Conservation (phyloP, 92 coral and sea anemone species). For the Siderastrea radians region DNA sequence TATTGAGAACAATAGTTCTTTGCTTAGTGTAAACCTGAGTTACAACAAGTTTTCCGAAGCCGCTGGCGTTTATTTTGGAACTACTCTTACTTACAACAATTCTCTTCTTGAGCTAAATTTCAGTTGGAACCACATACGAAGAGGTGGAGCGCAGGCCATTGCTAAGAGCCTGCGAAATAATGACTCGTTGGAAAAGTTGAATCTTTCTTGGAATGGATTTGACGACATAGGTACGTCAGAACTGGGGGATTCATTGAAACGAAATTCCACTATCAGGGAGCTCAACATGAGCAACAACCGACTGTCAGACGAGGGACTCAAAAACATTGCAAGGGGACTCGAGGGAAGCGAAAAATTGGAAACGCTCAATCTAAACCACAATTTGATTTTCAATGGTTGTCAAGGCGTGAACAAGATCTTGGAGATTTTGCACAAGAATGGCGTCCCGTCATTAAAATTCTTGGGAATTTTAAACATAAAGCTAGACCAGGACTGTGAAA, state of each 20-base stretch:
- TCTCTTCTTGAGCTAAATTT: slow-evolving; percentile 79
- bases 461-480: slow-evolving; percentile 69
- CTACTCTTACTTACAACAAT: slow-evolving; percentile 81
- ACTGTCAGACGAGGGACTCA: slow-evolving; percentile 75
- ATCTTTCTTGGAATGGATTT: slow-evolving; percentile 92
- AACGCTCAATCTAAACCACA: slow-evolving; percentile 76
- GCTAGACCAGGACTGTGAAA: slow-evolving; percentile 60
- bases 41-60: slow-evolving; percentile 86
- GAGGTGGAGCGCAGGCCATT: slow-evolving; percentile 78
- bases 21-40: slow-evolving; percentile 82
- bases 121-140: slow-evolving; percentile 88
- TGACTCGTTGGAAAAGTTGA: slow-evolving; percentile 74
- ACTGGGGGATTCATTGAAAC: slow-evolving; percentile 78
- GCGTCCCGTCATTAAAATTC: slow-evolving; percentile 43
- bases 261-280: slow-evolving; percentile 74
- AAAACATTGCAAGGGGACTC: slow-evolving; percentile 75
- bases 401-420: slow-evolving; percentile 64
- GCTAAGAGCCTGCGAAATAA: slow-evolving; percentile 79
- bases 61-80: slow-evolving; percentile 83
- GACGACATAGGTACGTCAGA: slow-evolving; percentile 83
- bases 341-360: slow-evolving; percentile 70
- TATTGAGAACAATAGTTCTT: slow-evolving; percentile 76
- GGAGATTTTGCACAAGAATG: slow-evolving; percentile 57
- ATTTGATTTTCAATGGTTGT: slow-evolving; percentile 64
- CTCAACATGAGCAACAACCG: slow-evolving; percentile 80